Conservation (phyloP, 1,140 invertebrate species). For the Frieseomelitta varia region DNA sequence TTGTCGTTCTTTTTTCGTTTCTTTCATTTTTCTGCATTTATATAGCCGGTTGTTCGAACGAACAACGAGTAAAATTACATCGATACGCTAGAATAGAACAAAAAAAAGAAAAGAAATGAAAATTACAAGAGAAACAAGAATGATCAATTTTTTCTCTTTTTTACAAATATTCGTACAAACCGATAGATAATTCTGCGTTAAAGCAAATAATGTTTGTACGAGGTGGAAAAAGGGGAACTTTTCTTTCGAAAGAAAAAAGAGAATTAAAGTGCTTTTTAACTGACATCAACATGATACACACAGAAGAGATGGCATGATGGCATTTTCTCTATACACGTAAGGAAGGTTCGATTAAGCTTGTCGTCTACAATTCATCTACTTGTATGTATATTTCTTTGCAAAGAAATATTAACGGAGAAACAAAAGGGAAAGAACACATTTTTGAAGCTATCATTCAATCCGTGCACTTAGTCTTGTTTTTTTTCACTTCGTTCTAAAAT, state of each 20-base stretch:
- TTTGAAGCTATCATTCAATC: neutral
- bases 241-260: neutral
- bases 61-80: constrained; percentile 9
- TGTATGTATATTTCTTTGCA: neutral
- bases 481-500: neutral
- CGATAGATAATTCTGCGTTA: neutral
- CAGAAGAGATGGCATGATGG: neutral
- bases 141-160: neutral
- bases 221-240: neutral
- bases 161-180: neutral
- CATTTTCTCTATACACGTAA: constrained; percentile 10
- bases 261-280: too few relatives aligned
- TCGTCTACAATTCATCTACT: neutral
- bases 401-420: neutral
- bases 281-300: neutral
- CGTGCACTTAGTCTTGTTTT: neutral
- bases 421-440: neutral
- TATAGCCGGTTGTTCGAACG: neutral
- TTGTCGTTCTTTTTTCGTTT: neutral
- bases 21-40: neutral
- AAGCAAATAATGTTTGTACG: neutral
- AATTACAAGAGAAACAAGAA: neutral
- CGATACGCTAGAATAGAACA: neutral
- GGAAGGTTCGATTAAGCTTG: constrained; percentile 43
- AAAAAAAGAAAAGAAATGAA: neutral